Evolutionary conservation across 2,888 invertebrate species (phyloP), one percentile per base, ranked within the genome.

Genomic region (Cryptus armator): DNA sequence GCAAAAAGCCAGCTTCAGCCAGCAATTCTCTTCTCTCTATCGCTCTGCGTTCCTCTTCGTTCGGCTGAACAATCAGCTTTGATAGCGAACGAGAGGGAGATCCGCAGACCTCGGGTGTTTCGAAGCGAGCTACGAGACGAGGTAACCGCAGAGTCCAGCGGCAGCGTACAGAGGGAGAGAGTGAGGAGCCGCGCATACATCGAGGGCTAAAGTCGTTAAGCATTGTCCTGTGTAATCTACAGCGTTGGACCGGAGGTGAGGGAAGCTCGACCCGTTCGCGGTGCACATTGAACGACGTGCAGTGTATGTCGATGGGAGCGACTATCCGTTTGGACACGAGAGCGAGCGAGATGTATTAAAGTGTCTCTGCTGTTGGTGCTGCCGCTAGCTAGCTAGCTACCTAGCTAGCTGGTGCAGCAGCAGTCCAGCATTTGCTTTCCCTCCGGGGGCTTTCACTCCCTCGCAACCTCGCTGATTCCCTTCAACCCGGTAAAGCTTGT

Each of bases 171-270:
- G 62, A 14, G 29, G 43, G 46, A 43, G 48, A 14, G 37, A 53
- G 51, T 10, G 51, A 56, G 51, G 64, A 64, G 37, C 46, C 59
- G 37, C 59, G 48, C 80, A 59, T 76, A 72, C 70, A 83, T 85
- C 78, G 83, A 85, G 79, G 86, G 74, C 76, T 84, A 84, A 87
- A 87, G 74, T 84, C 81, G 81, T 87, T 85, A 87, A 78, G 85
- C 84, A 84, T 87, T 86, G 86, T 86, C 86, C 87, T 83, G 76
- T 82, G 75, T 85, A 85, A 86, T 86, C 79, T 81, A 71, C 64
- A 64, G 83, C 71, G 79, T 75, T 51, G 82, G 76, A 78, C 37
- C 37, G 37, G 24, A 24, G 24, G 53, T 59, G 62, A 46, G 66
- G 67, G 76, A 83, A 76, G 71, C 76, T 59, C 67, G 67, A 44